Evolutionary conservation across 2,113 vertebrate genomes (phyloP), one percentile per base, ranked within the genome.

Genomic region (Abramis brama): DNA sequence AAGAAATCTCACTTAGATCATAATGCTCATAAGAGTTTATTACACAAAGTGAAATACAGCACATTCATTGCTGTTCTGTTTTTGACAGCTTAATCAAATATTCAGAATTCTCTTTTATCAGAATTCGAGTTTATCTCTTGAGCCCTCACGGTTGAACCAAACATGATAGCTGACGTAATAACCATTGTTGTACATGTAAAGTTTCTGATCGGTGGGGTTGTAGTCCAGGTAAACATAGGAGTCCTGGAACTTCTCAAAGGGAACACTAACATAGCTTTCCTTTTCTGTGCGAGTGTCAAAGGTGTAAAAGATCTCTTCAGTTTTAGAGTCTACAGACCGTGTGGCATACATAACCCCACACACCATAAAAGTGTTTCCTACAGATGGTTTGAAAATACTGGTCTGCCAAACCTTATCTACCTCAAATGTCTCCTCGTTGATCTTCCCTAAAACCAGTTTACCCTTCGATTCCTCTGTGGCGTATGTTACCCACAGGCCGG

Each of bases 111-210:
- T 33, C 30, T 33, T 33, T 33, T 33, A 33, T 83, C 36, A 9
- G 10, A 12, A 52, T 50, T 62, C 30, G n/a, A 64, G 27, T 17
- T 36, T 86, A 25, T 87, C 90, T 23, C 80, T 75, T 45, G 25
- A 13, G 81, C 64, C 25, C 71, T 91, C 91, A 71, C 92, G 84
- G 79, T 93, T 92, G 76, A 94, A 94, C 91, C 92, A 94, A 74
- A 94, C 85, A 66, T 94, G 92, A 87, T 94, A 92, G 64, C 1
- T 89, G 2, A 94, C 81, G n/a, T 91, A 91, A 86, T 93, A 95
- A 50, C 95, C 95, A 13, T 94, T 92, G 73, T 93, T 96, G 87
- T 94, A 96, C 92, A 95, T 96, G 90, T 95, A 96, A 4, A 96
- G 91, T 84, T 94, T 96, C 88, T 95, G 95, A 75, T 97, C 95